phyloP scores from a whole-genome alignment of 2,113 vertebrate genomes.

The Glareola pratincola region DNA sequence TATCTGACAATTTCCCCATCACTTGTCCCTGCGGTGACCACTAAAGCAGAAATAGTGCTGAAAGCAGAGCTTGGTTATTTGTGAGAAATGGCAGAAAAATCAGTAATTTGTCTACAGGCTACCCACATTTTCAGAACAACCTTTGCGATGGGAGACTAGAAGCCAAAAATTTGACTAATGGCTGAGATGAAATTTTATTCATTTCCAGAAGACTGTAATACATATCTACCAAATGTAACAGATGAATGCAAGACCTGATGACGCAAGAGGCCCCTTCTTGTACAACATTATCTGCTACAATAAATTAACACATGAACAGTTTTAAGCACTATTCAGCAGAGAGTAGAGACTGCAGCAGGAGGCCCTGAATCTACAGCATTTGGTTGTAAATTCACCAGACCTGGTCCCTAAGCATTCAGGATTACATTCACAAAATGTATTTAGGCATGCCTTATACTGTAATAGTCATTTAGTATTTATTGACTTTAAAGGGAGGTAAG shows the following conservation, averaged over 20 bases:
- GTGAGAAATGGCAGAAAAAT: not conserved
- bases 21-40: not conserved
- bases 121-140: not conserved
- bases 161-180: not conserved
- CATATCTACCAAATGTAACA: not conserved
- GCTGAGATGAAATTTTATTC: not conserved
- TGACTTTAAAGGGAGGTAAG: not conserved
- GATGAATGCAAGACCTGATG: not conserved
- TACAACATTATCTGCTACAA: not conserved
- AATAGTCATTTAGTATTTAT: not conserved
- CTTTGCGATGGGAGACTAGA: not conserved
- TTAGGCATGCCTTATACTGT: not conserved
- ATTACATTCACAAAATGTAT: not conserved
- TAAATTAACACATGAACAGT: not conserved
- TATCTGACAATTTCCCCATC: not conserved
- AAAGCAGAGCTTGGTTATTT: not conserved
- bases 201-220: not conserved
- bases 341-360: not conserved
- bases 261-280: rapidly evolving
- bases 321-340: not conserved
- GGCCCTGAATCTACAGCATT: not conserved
- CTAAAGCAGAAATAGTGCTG: not conserved
- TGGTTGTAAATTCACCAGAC: not conserved
- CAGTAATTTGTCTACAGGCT: not conserved
- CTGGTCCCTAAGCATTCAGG: not conserved